These are phyloP conservation scores for Isaurus tuberculatus DNA, from an alignment of 92 coral and sea anemone species.

Conservation along the genomic window DNA sequence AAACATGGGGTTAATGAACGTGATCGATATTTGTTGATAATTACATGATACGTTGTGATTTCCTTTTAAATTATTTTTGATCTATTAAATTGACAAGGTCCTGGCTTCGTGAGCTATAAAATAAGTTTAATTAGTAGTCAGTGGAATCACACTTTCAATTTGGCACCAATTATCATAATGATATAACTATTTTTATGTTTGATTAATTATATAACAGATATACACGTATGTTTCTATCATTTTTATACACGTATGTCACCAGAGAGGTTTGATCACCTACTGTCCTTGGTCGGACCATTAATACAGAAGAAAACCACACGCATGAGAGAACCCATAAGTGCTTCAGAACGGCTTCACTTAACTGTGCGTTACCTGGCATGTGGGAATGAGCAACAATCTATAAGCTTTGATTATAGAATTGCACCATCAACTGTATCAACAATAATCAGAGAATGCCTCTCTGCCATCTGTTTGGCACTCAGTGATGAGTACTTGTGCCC, in stretches of 20 bases:
- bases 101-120: slow-evolving; percentile 6
- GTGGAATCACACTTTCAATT: background rate
- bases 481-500: too few relatives aligned
- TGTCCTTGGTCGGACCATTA: slow-evolving; percentile 31
- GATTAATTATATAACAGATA: background rate
- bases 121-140: background rate
- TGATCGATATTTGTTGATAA: slow-evolving; percentile 2
- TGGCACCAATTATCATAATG: slow-evolving; percentile 1
- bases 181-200: background rate
- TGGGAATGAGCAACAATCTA: slow-evolving; percentile 27
- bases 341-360: slow-evolving; percentile 37
- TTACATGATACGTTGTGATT: slow-evolving; percentile 3
- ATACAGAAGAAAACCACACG: slow-evolving; percentile 30
- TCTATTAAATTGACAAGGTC: slow-evolving; percentile 3
- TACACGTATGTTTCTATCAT: too few relatives aligned
- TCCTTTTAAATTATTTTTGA: background rate
- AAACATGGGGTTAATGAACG: background rate
- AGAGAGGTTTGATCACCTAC: slow-evolving; percentile 40
- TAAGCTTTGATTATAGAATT: slow-evolving; percentile 28
- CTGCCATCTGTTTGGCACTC: too few relatives aligned
- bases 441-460: background rate
- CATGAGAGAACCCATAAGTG: slow-evolving; percentile 16
- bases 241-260: slow-evolving; percentile 44
- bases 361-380: slow-evolving; percentile 36
- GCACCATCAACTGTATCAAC: slow-evolving; percentile 10